Base-by-base conservation (phyloP, 2,888 invertebrate genomes). In the Strigamia maritima region DNA sequence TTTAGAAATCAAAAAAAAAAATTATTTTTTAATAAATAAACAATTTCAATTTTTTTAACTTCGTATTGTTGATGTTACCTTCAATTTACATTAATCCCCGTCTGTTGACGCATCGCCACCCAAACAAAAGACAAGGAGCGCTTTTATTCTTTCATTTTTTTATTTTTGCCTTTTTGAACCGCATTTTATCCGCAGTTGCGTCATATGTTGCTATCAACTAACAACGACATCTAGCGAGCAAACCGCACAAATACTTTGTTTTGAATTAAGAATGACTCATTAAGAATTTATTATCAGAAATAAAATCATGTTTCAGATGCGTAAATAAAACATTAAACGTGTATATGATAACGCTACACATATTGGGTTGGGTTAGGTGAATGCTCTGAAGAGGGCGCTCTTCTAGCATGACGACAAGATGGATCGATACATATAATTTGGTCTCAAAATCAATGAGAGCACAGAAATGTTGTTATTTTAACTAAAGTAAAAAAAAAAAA, bases 181-280 rank as follows among this genome's bases (percentile, higher is more conserved):
- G 60, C 60, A 60, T 19, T 60, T 60, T 60, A 60, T 60, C 60
- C 60, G 60, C 60, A 60, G 24, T 60, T 60, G 60, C 60, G 60
- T 60, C 60, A 60, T 24, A n/a, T 60, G 60, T 24, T 19, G 2
- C 6, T 35, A 6, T 60, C 24, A 10, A 60, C 10, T 22, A 24
- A 24, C 24, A 24, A 16, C 60, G 60, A 60, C 60, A 60, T 60
- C 60, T 60, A 60, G 24, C 19, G 60, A 44, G 3, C n/a, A 24
- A 60, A 60, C 24, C 22, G 19, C 24, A 7, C 24, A 60, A 60
- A 6, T 1, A 24, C 22, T 16, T 4, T 2, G 2, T 16, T 14
- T 16, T 60, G 2, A 3, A 49, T n/a, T n/a, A 14, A 12, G 2
- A 16, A 49, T 49, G 16, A 14, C 49, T 19, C 19, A 49, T 49